A percentile compares a stretch with the other conserved stretches of the same genome.
These are phyloP conservation scores for Ciconia nigra DNA, from an alignment of 2,797 vertebrate species.

Conservation along the genomic window DNA sequence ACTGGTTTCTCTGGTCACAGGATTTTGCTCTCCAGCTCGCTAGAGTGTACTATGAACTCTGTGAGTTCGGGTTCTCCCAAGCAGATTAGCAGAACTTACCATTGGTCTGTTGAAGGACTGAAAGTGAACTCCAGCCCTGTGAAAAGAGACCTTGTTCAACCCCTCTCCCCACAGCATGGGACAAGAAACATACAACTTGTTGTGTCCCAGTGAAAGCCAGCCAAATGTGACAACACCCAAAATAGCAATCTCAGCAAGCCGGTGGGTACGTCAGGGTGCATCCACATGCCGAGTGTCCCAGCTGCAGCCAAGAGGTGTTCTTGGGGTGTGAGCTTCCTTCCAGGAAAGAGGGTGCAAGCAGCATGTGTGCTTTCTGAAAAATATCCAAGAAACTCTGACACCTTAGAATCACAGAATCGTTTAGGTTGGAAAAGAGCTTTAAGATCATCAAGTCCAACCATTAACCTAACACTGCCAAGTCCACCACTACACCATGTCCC, in stretches of 20 bases:
- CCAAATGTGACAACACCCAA: not conserved
- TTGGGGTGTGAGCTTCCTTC: not conserved
- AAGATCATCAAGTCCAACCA: not conserved
- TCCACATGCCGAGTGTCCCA: accelerated
- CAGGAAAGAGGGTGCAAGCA: not conserved
- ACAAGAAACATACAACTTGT: not conserved
- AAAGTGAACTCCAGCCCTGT: not conserved
- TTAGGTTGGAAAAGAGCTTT: not conserved
- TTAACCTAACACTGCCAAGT: not conserved
- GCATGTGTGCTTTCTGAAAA: not conserved
- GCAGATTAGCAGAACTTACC: not conserved
- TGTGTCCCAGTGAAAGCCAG: not conserved
- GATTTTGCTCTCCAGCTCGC: slow-evolving; percentile 6
- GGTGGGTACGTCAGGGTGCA: not conserved
- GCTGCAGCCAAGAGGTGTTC: accelerated
- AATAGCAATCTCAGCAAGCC: not conserved
- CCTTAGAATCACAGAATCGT: not conserved
- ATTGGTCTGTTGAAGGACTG: not conserved
- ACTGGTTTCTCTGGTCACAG: not conserved
- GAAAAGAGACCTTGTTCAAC: not conserved
- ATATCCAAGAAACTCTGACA: not conserved
- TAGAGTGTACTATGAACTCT: not conserved
- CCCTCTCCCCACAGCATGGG: not conserved
- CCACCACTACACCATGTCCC: not conserved
- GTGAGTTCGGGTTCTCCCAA: accelerated